Evolutionary conservation across 2,888 invertebrate genomes (phyloP).

Genomic region (Drosophila rellima): DNA sequence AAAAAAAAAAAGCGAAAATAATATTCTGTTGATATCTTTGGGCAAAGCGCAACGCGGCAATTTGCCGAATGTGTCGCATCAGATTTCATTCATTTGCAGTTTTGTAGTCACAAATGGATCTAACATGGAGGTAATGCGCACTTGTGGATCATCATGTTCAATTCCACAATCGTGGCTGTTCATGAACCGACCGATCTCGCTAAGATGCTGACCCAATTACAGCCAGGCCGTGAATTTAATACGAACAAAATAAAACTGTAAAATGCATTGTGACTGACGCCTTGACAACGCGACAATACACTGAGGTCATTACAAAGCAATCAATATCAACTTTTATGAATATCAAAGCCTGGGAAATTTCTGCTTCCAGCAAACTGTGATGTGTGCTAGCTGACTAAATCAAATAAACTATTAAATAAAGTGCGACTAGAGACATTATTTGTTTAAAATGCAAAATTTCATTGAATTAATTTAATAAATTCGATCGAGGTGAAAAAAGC

Average conservation of each 20-base stretch:
- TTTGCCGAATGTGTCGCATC: slow-evolving; percentile 80
- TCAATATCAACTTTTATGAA: slow-evolving; percentile 28
- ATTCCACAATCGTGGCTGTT: slow-evolving; percentile 20
- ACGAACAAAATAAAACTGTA: slow-evolving; percentile 12
- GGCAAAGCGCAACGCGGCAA: slow-evolving; percentile 46
- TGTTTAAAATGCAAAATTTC: not conserved
- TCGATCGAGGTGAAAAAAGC: not conserved
- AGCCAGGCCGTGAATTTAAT: slow-evolving; percentile 38
- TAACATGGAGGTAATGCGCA: slow-evolving; percentile 28
- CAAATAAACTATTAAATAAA: not conserved
- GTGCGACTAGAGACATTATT: not conserved
- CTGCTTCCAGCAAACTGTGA: not conserved
- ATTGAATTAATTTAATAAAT: not conserved
- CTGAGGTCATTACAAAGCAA: slow-evolving; percentile 44
- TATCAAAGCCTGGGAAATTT: slow-evolving; percentile 19
- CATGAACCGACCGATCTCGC: slow-evolving; percentile 12
- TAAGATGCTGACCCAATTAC: slow-evolving; percentile 68
- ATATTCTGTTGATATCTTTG: slow-evolving; percentile 34
- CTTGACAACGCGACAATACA: slow-evolving; percentile 31
- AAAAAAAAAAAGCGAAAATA: slow-evolving; percentile 10
- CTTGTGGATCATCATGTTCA: slow-evolving; percentile 51
- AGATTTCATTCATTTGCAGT: slow-evolving; percentile 54
- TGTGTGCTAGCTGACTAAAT: not conserved
- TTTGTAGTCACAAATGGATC: slow-evolving; percentile 2
- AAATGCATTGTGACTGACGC: slow-evolving; percentile 47